These are phyloP conservation scores for Salpingus planirostris DNA, from an alignment of 2,888 invertebrate genomes.

Conservation along the genomic window DNA sequence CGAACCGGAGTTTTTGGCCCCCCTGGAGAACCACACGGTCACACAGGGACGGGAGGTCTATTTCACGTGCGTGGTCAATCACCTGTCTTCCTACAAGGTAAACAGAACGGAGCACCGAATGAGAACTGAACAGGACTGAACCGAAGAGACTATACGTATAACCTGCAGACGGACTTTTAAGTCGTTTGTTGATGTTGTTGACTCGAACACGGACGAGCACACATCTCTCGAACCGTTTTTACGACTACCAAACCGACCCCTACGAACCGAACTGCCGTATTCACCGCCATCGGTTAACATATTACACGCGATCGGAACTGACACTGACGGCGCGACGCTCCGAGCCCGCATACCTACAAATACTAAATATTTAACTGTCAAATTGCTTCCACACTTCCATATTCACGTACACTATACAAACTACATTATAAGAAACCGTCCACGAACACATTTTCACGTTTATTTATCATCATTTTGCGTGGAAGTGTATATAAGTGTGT, in stretches of 20 bases:
- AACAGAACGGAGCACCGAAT: no score
- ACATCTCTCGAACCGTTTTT: slow-evolving; percentile 27
- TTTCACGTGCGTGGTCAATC: slow-evolving; percentile 86
- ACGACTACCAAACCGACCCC: no score
- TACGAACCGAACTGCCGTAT: slow-evolving; percentile 19
- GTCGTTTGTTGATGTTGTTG: slow-evolving; percentile 18
- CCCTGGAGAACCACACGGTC: slow-evolving; percentile 78
- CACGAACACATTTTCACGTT: no score
- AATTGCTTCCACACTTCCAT: slow-evolving; percentile 10
- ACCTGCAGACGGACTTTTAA: not conserved
- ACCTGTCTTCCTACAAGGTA: slow-evolving; percentile 81
- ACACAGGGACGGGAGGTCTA: slow-evolving; percentile 80
- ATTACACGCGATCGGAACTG: slow-evolving; percentile 33
- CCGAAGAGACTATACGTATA: slow-evolving; percentile 7
- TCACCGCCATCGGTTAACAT: slow-evolving; percentile 27
- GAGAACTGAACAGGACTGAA: slow-evolving; percentile 2
- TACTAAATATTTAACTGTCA: slow-evolving; percentile 17
- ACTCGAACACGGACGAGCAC: slow-evolving; percentile 28
- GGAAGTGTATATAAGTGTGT: no score
- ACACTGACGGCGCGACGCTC: slow-evolving; percentile 25
- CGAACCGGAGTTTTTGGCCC: slow-evolving; percentile 75
- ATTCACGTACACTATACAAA: slow-evolving; percentile 4
- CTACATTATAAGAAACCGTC: not conserved
- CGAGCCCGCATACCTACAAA: no score
- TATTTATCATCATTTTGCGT: no score